phyloP scores from a whole-genome alignment of 2,113 vertebrate species.

The Craseonycteris thonglongyai region DNA sequence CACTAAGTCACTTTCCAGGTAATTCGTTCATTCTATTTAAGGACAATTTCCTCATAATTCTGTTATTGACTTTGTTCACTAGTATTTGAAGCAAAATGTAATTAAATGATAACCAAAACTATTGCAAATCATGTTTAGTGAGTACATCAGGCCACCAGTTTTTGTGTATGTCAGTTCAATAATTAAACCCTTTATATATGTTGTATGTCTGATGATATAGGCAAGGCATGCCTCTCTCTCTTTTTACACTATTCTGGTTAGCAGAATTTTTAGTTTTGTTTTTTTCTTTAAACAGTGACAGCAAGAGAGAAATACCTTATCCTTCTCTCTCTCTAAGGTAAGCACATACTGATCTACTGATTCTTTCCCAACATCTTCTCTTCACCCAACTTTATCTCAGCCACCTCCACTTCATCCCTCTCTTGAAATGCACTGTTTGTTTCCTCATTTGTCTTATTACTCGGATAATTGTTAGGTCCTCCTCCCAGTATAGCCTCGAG shows the following conservation, averaged over 20 bases:
- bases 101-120: constrained; percentile 12
- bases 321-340: background rate
- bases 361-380: background rate
- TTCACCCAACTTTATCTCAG: background rate
- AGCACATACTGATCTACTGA: fast-evolving
- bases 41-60: background rate
- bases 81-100: constrained; percentile 16
- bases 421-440: background rate
- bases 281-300: background rate
- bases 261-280: background rate
- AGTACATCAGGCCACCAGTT: background rate
- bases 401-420: background rate
- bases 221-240: background rate
- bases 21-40: constrained; percentile 5
- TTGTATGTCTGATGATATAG: background rate
- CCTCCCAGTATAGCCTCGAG: background rate
- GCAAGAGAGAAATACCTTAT: background rate
- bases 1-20: constrained; percentile 18
- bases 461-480: background rate
- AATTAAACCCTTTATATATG: background rate
- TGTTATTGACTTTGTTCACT: constrained; percentile 5
- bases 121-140: background rate
- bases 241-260: background rate
- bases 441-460: background rate
- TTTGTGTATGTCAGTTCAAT: background rate